Evolutionary conservation across 1,140 invertebrate genomes (phyloP).

Genomic region (Calycopis cecrops): DNA sequence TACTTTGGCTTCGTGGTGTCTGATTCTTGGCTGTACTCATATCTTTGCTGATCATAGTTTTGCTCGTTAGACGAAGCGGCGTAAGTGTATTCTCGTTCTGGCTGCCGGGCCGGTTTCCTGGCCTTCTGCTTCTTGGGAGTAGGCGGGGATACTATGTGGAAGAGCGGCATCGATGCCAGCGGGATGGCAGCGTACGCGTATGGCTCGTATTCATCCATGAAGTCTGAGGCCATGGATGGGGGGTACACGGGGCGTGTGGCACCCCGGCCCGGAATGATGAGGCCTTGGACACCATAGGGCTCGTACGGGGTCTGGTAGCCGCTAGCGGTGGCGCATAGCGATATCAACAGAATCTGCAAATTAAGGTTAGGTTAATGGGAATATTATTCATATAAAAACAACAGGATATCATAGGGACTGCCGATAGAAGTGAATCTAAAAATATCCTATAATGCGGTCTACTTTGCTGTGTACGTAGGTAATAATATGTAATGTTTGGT

Average conservation of each 20-base stretch:
- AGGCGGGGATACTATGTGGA: constrained; percentile 37
- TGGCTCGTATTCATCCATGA: constrained; percentile 40
- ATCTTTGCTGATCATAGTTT: constrained; percentile 20
- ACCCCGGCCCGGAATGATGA: constrained; percentile 13
- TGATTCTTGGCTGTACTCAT: constrained; percentile 19
- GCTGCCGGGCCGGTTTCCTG: constrained; percentile 15
- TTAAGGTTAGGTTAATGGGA: no score
- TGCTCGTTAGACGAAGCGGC: constrained; percentile 27
- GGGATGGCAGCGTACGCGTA: constrained; percentile 46
- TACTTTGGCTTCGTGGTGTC: constrained; percentile 16
- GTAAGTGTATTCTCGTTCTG: constrained; percentile 20
- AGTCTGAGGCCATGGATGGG: constrained; percentile 29
- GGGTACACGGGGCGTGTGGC: constrained; percentile 27
- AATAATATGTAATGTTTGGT: no score
- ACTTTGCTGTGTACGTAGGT: no score
- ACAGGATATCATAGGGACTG: no score
- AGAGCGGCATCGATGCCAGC: constrained; percentile 40
- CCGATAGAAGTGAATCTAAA: no score
- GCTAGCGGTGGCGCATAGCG: constrained; percentile 23
- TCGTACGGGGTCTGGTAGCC: constrained; percentile 12
- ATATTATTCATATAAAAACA: background rate
- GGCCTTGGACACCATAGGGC: constrained; percentile 18
- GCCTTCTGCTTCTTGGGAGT: constrained; percentile 8
- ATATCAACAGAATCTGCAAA: constrained; percentile 38
- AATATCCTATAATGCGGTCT: no score